Conservation (phyloP, 1,140 invertebrate species). For the Zaprionus ghesquierei region DNA sequence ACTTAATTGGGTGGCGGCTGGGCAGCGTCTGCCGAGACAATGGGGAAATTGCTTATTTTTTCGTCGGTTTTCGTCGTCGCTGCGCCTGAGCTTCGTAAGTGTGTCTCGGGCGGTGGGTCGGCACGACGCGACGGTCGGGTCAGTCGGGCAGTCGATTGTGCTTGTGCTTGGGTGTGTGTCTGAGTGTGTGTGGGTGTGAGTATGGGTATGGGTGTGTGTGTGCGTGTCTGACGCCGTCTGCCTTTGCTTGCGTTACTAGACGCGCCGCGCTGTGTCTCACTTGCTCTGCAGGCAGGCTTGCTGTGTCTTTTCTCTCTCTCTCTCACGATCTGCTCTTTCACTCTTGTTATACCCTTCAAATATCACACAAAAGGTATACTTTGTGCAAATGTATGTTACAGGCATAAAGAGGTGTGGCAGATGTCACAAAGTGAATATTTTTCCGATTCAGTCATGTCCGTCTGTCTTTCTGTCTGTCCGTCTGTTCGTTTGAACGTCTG, state of each 20-base stretch:
- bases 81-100: conserved; percentile 37
- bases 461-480: no score
- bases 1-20: conserved; percentile 80
- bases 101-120: conserved; percentile 20
- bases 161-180: not conserved
- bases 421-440: no score
- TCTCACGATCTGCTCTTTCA: conserved; percentile 31
- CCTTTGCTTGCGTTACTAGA: conserved; percentile 57
- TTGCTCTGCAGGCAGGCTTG: conserved; percentile 2
- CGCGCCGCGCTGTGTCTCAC: conserved; percentile 48
- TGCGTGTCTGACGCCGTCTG: conserved; percentile 58
- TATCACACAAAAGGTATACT: no score
- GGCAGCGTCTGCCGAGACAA: conserved; percentile 76
- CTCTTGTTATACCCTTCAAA: no score
- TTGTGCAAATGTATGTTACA: no score
- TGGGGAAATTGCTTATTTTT: conserved; percentile 70
- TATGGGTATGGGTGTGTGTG: conserved; percentile 17
- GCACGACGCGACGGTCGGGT: not conserved
- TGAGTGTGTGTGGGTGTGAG: not conserved
- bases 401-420: no score
- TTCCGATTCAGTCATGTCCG: no score
- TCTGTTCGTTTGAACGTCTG: no score
- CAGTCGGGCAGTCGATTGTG: not conserved
- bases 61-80: not conserved
- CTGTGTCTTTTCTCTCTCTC: conserved; percentile 27